These are phyloP conservation scores for Euwallacea fornicatus DNA, from an alignment of 1,140 invertebrate genomes.

Conservation along the genomic window DNA sequence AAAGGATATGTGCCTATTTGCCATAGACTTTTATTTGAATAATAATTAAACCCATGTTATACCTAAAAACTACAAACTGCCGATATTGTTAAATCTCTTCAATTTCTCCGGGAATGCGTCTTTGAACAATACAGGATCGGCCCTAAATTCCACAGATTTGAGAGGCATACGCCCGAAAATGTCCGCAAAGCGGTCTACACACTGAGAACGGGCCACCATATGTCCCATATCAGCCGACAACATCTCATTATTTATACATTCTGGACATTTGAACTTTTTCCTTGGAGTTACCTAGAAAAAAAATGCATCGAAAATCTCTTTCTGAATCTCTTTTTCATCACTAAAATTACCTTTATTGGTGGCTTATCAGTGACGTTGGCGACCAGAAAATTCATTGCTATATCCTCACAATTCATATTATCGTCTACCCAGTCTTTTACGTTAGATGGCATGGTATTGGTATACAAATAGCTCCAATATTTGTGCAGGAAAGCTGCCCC, in stretches of 20 bases:
- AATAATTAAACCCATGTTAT: neutral
- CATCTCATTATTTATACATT: conserved; percentile 93
- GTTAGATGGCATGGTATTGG: conserved; percentile 75
- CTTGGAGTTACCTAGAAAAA: conserved; percentile 80
- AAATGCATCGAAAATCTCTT: neutral
- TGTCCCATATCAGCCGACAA: conserved; percentile 89
- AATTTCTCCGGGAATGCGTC: conserved; percentile 85
- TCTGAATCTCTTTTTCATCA: neutral
- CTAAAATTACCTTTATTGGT: conserved; percentile 78
- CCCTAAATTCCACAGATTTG: conserved; percentile 86
- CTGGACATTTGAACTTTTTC: conserved; percentile 98
- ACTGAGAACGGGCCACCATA: conserved; percentile 91
- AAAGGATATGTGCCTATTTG: no score
- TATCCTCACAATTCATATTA: conserved; percentile 94
- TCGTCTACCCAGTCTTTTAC: conserved; percentile 79
- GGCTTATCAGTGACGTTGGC: conserved; percentile 89
- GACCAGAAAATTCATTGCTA: conserved; percentile 93
- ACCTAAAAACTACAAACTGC: conserved; percentile 68
- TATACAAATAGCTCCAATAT: conserved; percentile 90
- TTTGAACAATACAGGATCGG: conserved; percentile 91
- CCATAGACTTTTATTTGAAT: neutral
- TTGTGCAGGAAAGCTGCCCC: conserved; percentile 94
- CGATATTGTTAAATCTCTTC: conserved; percentile 89
- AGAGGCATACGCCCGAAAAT: conserved; percentile 89
- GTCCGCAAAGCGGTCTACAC: conserved; percentile 83